Base-by-base conservation (phyloP, 2,797 vertebrate species). In the Smutsia gigantea region DNA sequence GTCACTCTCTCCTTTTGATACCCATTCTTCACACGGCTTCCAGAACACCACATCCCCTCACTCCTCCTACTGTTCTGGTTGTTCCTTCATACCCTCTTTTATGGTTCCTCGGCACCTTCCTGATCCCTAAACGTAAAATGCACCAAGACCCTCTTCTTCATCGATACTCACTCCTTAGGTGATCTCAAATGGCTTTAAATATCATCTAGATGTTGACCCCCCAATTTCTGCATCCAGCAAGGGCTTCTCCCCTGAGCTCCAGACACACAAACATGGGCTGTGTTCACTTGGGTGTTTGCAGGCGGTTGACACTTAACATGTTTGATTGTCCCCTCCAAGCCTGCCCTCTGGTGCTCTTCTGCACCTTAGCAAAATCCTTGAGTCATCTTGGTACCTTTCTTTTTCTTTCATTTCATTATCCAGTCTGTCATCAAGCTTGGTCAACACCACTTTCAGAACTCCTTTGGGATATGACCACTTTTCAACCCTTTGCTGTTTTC, bases 261-360 rank as follows among this genome's bases (percentile, higher is more conserved):
- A 4, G 37, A 11, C 51, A 15, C 12, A 2, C 15, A 2, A 46
- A 39, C 19, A 42, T n/a, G 3, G 4, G 2, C 2, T 1, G 0
- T 12, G 23, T 29, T n/a, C 12, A 19, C 55, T 42, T 63, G 23
- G 18, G 19, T 14, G 18, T 4, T 0, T 34, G 21, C 3, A 1
- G 19, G 7, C 4, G 61, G 39, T 69, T 82, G 23, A 25, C 14
- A 29, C 3, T 5, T 15, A 29, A 19, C 17, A 7, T 1, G 14
- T 55, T 74, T 37, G 72, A 23, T 63, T 4, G 0, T 46, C 5
- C 4, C 29, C 10, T 42, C 29, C 51, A 42, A 46, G 68, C 18
- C 10, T 1, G 4, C 51, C 51, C 25, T 57, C 34, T 25, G 25
- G 7, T 49, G 5, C 1, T 29, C 27, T 14, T 53, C 23, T 57